These are phyloP conservation scores for Melanotaenia maccullochi DNA, from an alignment of 2,797 vertebrate genomes.

Conservation along the genomic window DNA sequence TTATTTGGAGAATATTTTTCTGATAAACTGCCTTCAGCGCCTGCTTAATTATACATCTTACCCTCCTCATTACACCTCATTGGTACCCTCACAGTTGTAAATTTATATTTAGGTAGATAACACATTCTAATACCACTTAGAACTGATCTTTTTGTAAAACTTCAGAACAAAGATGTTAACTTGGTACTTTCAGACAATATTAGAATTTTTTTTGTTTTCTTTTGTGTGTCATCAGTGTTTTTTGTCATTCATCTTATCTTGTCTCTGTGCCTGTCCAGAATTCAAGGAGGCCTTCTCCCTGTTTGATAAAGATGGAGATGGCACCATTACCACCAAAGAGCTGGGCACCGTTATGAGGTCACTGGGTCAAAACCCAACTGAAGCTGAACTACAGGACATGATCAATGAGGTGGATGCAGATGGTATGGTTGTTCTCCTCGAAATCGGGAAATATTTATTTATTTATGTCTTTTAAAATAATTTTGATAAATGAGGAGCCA, in stretches of 20 bases:
- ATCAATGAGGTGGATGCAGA: slow-evolving; percentile 99
- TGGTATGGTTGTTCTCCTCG: slow-evolving; percentile 76
- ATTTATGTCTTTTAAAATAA: not conserved
- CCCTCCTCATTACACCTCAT: too few species aligned
- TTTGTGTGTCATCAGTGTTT: not conserved
- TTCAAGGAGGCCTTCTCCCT: slow-evolving; percentile 99
- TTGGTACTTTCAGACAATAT: too few species aligned
- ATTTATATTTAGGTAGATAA: too few species aligned
- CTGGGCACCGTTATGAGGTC: slow-evolving; percentile 98
- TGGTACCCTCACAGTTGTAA: too few species aligned
- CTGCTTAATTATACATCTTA: too few species aligned
- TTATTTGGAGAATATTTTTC: too few species aligned
- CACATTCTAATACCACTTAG: too few species aligned
- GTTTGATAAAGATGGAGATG: slow-evolving; percentile 98
- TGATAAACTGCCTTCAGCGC: too few species aligned
- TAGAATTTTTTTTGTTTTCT: not conserved
- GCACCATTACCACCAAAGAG: slow-evolving; percentile 99
- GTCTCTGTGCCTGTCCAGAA: slow-evolving; percentile 76
- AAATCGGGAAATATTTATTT: not conserved
- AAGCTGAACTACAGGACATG: slow-evolving; percentile 98
- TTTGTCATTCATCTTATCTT: not conserved
- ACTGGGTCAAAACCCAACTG: slow-evolving; percentile 96
- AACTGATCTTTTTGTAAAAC: too few species aligned
- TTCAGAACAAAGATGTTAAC: not conserved
- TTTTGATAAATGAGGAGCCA: not conserved